Conservation (phyloP, 2,113 vertebrate species). For the Phodopus roborovskii region DNA sequence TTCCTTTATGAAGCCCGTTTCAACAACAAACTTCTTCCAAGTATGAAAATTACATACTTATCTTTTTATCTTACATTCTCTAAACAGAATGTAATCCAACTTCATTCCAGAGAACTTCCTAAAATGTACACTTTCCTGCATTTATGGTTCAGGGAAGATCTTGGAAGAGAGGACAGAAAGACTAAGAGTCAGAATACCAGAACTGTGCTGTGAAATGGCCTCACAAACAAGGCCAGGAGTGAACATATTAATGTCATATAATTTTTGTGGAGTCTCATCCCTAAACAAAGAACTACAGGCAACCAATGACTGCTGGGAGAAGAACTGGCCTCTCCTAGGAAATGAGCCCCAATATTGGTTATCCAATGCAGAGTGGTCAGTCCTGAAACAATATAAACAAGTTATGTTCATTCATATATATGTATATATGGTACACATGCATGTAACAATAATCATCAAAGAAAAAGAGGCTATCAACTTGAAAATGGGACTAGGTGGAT, state of each 20-base stretch:
- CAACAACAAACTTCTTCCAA: constrained; percentile 37
- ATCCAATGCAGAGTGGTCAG: not conserved
- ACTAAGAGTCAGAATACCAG: not conserved
- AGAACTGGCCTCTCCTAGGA: not conserved
- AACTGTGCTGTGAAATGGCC: not conserved
- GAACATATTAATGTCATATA: not conserved
- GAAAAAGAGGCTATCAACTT: not conserved
- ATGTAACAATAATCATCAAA: not conserved
- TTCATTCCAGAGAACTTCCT: not conserved
- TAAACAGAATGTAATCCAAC: not conserved
- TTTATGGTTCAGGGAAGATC: not conserved
- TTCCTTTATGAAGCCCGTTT: constrained; percentile 18
- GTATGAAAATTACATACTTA: not conserved
- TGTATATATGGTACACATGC: not conserved
- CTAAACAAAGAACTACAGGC: not conserved
- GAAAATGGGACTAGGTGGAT: not conserved
- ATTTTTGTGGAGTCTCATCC: not conserved
- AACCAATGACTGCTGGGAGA: not conserved
- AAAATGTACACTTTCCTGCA: not conserved
- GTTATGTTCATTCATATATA: not conserved
- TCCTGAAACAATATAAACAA: not conserved
- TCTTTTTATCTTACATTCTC: constrained; percentile 28
- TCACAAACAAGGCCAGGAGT: not conserved
- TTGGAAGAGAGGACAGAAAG: not conserved
- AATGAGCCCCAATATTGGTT: no score